Percentiles rank a stretch among this genome's conserved stretches.
These are phyloP conservation scores for Nettapus auritus DNA, from an alignment of 2,113 vertebrate species.

Conservation along the genomic window DNA sequence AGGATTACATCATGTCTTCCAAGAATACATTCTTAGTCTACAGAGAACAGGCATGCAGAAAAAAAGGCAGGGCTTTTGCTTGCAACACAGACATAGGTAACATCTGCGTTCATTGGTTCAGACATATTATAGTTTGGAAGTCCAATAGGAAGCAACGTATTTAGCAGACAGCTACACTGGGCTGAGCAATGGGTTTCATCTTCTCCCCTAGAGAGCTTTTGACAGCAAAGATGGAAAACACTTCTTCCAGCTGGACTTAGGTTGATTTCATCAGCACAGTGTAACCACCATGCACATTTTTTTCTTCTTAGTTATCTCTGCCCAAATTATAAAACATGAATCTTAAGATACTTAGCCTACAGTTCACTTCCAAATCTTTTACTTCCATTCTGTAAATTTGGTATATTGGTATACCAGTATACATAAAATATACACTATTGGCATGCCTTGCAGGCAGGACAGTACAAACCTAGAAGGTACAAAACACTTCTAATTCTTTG, in stretches of 20 bases:
- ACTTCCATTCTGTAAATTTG: not conserved
- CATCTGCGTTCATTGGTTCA: not conserved
- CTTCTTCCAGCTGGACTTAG: not conserved
- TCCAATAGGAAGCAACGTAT: not conserved
- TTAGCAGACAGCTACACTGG: not conserved
- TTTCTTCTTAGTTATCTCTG: not conserved
- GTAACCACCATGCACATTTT: not conserved
- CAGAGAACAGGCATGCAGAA: not conserved
- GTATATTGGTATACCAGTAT: not conserved
- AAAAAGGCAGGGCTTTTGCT: not conserved
- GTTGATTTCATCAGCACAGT: not conserved
- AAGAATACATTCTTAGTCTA: no score
- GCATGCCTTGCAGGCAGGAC: not conserved
- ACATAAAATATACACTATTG: not conserved
- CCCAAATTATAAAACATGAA: not conserved
- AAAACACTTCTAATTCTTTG: not conserved
- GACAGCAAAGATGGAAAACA: not conserved
- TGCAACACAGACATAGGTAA: not conserved
- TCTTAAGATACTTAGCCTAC: not conserved
- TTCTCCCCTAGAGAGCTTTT: not conserved
- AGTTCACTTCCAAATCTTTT: not conserved
- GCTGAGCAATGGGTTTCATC: not conserved
- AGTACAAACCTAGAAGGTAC: not conserved
- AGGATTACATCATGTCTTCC: not conserved
- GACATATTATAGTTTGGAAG: not conserved